Evolutionary conservation across 2,888 invertebrate genomes (phyloP).

Genomic region (Tillus elongatus): DNA sequence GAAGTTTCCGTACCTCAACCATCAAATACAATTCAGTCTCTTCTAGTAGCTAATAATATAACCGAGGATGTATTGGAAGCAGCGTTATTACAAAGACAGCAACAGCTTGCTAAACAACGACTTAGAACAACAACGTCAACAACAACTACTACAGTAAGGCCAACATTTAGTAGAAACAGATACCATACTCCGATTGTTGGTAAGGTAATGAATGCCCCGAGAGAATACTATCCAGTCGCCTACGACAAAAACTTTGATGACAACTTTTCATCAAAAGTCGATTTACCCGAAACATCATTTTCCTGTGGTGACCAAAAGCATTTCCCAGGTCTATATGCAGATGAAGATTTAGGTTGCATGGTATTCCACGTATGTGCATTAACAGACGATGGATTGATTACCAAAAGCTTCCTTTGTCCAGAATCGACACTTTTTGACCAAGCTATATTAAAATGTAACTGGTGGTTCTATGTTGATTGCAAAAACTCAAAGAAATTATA

Average conservation of each 20-base stretch:
- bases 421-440: slow-evolving; percentile 88
- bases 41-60: slow-evolving; percentile 56
- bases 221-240: slow-evolving; percentile 79
- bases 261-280: slow-evolving; percentile 75
- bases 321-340: slow-evolving; percentile 82
- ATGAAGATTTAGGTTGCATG: slow-evolving; percentile 84
- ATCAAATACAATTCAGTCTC: slow-evolving; percentile 31
- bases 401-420: slow-evolving; percentile 86
- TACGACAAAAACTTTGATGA: slow-evolving; percentile 87
- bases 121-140: slow-evolving; percentile 37
- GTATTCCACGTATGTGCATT: slow-evolving; percentile 87
- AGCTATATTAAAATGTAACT: slow-evolving; percentile 83
- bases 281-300: slow-evolving; percentile 74
- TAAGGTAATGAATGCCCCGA: slow-evolving; percentile 82
- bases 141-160: slow-evolving; percentile 41
- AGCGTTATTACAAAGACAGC: slow-evolving; percentile 61
- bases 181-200: slow-evolving; percentile 34
- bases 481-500: slow-evolving; percentile 70
- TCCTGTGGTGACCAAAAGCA: slow-evolving; percentile 83
- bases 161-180: slow-evolving; percentile 39
- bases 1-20: slow-evolving; percentile 19
- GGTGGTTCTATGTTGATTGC: slow-evolving; percentile 93
- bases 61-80: slow-evolving; percentile 70
- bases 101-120: slow-evolving; percentile 43
- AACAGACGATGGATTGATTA: slow-evolving; percentile 79